Base-by-base conservation (phyloP, 2,888 invertebrate genomes). In the Anodontia alba region DNA sequence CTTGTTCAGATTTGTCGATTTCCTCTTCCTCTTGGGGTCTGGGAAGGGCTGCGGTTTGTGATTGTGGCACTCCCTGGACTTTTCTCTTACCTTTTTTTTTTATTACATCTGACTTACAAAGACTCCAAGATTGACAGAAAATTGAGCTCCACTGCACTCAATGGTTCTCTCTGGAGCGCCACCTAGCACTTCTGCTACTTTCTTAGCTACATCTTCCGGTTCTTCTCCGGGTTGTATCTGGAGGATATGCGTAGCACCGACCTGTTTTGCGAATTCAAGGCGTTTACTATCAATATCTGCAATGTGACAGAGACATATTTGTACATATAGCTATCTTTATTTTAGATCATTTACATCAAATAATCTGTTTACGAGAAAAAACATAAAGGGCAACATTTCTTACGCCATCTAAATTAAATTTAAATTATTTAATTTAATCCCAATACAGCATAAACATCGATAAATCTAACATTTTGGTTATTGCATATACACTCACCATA, bases 121-220 rank as follows among this genome's bases (percentile, higher is more conserved):
- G 87, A 98, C 96, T 0, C 97, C 97, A 43, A 97, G 94, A 38
- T 97, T 95, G 38, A 97, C 96, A 57, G 97, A 97, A 33, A 96
- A 95, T 93, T 98, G 96, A 0, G 96, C 97, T 0, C 99, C 99
- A 87, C 97, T 97, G 84, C 98, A 98, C 92, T 99, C 99, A 85
- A 99, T 96, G 0, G 97, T 96, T 80, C 96, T 96, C 71, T 95
- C 94, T 80, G 97, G 96, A 0, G 97, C 97, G 57, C 87, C 87
- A 1, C 92, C 93, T 31, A 94, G 77, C 1, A 85, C 73, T 7
- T 88, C 84, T 26, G 83, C 83, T 1, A 93, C 88, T 67, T 83
- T 82, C 38, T 75, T 70, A 3, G 91, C 91, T 33, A 92, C 85
- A n/a, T 82, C 89, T 38, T 91, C 84, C 46, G 84, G 74, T 0